These are phyloP conservation scores for Agriopis leucophaearia DNA, from an alignment of 2,888 invertebrate genomes.

Conservation along the genomic window DNA sequence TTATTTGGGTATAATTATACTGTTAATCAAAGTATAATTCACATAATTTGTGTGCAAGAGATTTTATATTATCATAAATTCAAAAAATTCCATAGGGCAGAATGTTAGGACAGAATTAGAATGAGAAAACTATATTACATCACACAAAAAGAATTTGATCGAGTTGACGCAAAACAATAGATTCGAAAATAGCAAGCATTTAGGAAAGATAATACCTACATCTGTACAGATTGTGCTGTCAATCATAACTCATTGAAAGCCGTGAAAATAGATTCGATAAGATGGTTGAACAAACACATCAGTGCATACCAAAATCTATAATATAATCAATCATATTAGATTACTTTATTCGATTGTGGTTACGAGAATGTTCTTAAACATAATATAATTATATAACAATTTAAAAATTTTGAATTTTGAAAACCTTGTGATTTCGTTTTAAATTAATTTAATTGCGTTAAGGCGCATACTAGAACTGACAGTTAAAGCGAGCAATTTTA, in stretches of 20 bases:
- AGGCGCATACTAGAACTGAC: no score
- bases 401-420: no score
- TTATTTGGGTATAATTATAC: not conserved
- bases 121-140: conserved; percentile 7
- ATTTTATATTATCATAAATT: no score
- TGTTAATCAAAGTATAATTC: not conserved
- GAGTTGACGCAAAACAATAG: conserved; percentile 23
- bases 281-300: conserved; percentile 19
- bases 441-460: no score
- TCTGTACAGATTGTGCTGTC: conserved; percentile 18
- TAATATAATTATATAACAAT: not conserved
- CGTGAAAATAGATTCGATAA: conserved; percentile 21
- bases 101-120: not conserved
- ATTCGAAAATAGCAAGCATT: conserved; percentile 19
- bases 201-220: conserved; percentile 4
- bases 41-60: no score
- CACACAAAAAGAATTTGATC: conserved; percentile 14
- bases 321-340: conserved; percentile 24
- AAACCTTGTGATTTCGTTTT: no score
- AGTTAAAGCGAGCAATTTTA: no score
- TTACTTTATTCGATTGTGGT: conserved; percentile 4
- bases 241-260: conserved; percentile 31
- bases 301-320: conserved; percentile 30
- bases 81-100: not conserved
- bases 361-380: not conserved